phyloP scores from a whole-genome alignment of 1,140 invertebrate genomes.

The Bemisia tabaci region DNA sequence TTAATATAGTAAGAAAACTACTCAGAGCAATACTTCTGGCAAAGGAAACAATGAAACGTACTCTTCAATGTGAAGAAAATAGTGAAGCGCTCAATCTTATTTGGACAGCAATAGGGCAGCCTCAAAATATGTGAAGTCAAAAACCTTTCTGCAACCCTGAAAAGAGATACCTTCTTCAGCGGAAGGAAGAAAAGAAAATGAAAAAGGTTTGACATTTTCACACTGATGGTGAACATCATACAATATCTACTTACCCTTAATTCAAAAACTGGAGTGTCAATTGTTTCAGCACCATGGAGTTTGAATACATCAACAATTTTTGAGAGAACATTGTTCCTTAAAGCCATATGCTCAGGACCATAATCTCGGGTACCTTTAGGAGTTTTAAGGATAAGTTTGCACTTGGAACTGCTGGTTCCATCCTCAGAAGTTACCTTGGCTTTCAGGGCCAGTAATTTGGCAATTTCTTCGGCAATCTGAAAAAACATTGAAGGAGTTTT shows the following conservation, averaged over 20 bases:
- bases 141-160: too few relatives aligned
- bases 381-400: slow-evolving; percentile 48
- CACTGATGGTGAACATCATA: too few relatives aligned
- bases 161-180: too few relatives aligned
- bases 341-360: slow-evolving; percentile 83
- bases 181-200: too few relatives aligned
- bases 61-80: too few relatives aligned
- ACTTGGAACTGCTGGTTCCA: not conserved
- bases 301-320: slow-evolving; percentile 88
- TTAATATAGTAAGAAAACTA: too few relatives aligned
- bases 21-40: too few relatives aligned
- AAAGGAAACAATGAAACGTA: too few relatives aligned
- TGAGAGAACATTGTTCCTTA: slow-evolving; percentile 75
- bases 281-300: slow-evolving; percentile 93
- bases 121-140: too few relatives aligned
- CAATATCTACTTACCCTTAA: slow-evolving; percentile 53
- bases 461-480: not conserved
- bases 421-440: not conserved
- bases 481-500: not conserved
- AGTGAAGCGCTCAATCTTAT: too few relatives aligned
- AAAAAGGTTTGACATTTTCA: too few relatives aligned
- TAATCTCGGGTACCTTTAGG: slow-evolving; percentile 95
- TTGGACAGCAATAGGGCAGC: too few relatives aligned
- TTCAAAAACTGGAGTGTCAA: slow-evolving; percentile 99
- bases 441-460: not conserved